phyloP scores from a whole-genome alignment of 2,888 invertebrate genomes.

The Abrostola triplasia region DNA sequence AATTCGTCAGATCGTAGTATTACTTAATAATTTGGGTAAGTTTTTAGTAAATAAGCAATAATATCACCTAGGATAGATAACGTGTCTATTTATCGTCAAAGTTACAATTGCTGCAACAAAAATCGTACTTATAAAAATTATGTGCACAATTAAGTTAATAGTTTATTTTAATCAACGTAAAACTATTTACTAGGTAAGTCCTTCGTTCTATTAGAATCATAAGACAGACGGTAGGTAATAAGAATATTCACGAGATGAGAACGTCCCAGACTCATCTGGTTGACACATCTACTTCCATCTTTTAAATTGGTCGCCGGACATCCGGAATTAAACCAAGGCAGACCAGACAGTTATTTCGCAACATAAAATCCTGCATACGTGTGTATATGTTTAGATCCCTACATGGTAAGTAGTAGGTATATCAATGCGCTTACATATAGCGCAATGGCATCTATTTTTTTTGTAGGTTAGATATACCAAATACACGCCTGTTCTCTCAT shows the following conservation, averaged over 20 bases:
- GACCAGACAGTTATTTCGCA: conserved; percentile 14
- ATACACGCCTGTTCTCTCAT: too few species aligned
- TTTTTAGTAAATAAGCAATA: too few species aligned
- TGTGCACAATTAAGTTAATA: too few species aligned
- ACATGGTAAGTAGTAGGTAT: too few species aligned
- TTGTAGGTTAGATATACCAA: too few species aligned
- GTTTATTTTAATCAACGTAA: too few species aligned
- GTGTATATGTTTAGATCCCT: not conserved
- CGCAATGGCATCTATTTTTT: not conserved
- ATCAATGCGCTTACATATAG: not conserved
- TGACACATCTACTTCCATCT: conserved; percentile 36
- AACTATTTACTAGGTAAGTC: too few species aligned
- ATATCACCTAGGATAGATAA: too few species aligned
- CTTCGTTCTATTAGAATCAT: too few species aligned
- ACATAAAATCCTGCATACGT: conserved; percentile 18
- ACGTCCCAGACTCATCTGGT: conserved; percentile 12
- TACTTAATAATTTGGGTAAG: not conserved
- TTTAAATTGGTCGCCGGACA: conserved; percentile 41
- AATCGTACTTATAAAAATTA: too few species aligned
- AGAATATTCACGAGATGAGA: conserved; percentile 2
- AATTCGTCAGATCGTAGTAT: not conserved
- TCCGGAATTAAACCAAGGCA: conserved; percentile 46
- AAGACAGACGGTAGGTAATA: not conserved
- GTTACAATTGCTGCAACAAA: too few species aligned
- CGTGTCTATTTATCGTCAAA: too few species aligned